Percentiles rank a stretch among this genome's conserved stretches.
phyloP scores from a whole-genome alignment of 2,113 vertebrate genomes.

The Urocynchramus pylzowi region DNA sequence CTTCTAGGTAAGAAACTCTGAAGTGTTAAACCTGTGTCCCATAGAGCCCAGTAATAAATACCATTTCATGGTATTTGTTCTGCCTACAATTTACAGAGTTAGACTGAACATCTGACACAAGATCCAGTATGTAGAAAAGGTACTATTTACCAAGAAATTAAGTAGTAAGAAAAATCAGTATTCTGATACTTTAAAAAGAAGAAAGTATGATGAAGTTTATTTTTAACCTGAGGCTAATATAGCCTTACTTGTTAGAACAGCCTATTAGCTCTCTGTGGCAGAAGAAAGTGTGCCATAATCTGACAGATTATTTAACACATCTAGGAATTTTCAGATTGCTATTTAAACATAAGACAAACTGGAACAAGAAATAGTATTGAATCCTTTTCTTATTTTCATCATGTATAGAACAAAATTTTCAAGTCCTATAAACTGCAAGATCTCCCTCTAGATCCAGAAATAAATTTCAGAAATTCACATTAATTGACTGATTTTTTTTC shows the following conservation, averaged over 20 bases:
- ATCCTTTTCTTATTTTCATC: not conserved
- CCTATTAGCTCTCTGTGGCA: not conserved
- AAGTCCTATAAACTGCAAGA: not conserved
- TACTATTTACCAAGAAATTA: not conserved
- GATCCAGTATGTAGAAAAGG: not conserved
- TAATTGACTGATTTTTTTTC: not conserved
- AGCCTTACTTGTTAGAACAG: not conserved
- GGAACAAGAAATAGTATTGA: not conserved
- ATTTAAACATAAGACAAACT: not conserved
- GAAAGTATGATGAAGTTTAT: fast-evolving
- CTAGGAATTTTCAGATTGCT: not conserved
- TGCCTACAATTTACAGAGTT: not conserved
- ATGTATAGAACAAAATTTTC: not conserved
- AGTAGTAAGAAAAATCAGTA: not conserved
- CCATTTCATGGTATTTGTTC: not conserved
- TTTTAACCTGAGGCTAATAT: not conserved
- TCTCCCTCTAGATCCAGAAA: not conserved
- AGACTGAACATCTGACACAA: not conserved
- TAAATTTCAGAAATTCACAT: not conserved
- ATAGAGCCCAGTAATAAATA: not conserved
- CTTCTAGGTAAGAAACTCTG: not conserved
- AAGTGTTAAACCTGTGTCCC: not conserved
- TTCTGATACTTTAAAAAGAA: not conserved
- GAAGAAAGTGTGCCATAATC: not conserved
- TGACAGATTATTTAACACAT: not conserved